Evolutionary conservation across 2,888 invertebrate species (phyloP).

Genomic region (Cephus rjabovi): DNA sequence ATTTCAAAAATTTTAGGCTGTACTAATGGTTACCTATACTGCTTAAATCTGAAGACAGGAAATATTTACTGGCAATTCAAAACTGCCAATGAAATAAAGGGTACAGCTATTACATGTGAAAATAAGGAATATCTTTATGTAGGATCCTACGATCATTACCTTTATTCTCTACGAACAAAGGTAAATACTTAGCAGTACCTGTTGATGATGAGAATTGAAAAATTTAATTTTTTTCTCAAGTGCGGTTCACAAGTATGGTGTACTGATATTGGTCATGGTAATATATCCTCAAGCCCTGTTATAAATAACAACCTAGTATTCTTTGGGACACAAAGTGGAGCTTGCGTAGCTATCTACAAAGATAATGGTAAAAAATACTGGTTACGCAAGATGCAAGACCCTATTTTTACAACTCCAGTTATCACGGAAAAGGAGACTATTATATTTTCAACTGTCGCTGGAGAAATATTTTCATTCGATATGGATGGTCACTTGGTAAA

Average conservation of each 20-base stretch:
- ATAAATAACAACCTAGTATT: constrained; percentile 52
- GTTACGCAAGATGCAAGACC: constrained; percentile 71
- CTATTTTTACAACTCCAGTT: constrained; percentile 76
- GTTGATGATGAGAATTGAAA: constrained; percentile 19
- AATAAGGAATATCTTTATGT: constrained; percentile 69
- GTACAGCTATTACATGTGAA: constrained; percentile 68
- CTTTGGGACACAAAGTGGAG: constrained; percentile 73
- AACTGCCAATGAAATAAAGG: constrained; percentile 76
- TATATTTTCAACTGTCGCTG: constrained; percentile 66
- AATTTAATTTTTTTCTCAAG: constrained; percentile 62
- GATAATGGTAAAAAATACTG: constrained; percentile 70
- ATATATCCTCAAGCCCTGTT: constrained; percentile 68
- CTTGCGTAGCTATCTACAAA: constrained; percentile 69
- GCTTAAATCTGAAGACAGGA: constrained; percentile 71
- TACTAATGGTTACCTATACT: constrained; percentile 80
- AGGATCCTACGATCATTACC: constrained; percentile 78
- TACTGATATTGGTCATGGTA: constrained; percentile 64
- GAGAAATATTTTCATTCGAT: constrained; percentile 44
- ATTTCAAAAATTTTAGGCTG: constrained; percentile 67
- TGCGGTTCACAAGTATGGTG: constrained; percentile 65
- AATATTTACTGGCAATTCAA: constrained; percentile 73
- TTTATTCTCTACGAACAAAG: constrained; percentile 72
- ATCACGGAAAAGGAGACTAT: constrained; percentile 70
- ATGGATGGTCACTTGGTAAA: constrained; percentile 41
- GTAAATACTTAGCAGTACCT: constrained; percentile 60